Evolutionary conservation across 2,797 vertebrate species (phyloP).

Genomic region (Pseudochaenichthys georgianus): DNA sequence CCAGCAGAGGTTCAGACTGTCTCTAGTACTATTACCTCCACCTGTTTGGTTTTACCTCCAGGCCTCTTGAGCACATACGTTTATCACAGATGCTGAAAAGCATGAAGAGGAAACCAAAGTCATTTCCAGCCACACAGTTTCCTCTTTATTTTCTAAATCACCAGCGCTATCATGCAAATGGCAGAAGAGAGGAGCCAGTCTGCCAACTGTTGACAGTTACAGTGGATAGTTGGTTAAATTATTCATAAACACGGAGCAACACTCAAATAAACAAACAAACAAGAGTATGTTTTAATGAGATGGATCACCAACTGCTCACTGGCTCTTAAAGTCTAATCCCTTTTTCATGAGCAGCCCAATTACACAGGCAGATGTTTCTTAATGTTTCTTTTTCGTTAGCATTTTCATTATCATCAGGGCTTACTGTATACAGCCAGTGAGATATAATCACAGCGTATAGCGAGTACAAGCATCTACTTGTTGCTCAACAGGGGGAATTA

Average conservation of each 20-base stretch:
- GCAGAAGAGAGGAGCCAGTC: slow-evolving; percentile 46
- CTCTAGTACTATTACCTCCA: slow-evolving; percentile 10
- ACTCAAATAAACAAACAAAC: slow-evolving; percentile 60
- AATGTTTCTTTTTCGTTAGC: slow-evolving; percentile 42
- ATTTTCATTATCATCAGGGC: slow-evolving; percentile 48
- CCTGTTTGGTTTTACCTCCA: slow-evolving; percentile 20
- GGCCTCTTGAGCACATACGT: slow-evolving; percentile 9
- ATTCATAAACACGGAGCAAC: slow-evolving; percentile 68
- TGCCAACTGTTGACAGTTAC: slow-evolving; percentile 67
- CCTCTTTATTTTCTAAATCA: slow-evolving; percentile 52
- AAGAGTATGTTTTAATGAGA: slow-evolving; percentile 66
- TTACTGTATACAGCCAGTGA: slow-evolving; percentile 30
- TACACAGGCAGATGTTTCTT: slow-evolving; percentile 72
- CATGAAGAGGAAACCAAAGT: slow-evolving; percentile 39
- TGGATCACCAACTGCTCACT: slow-evolving; percentile 44
- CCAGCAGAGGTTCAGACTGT: not conserved
- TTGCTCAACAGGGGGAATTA: slow-evolving; percentile 38
- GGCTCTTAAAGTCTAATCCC: slow-evolving; percentile 55
- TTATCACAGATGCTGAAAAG: slow-evolving; percentile 35
- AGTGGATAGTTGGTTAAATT: slow-evolving; percentile 75
- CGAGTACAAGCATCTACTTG: slow-evolving; percentile 26
- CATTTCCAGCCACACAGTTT: slow-evolving; percentile 25
- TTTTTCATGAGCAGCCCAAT: slow-evolving; percentile 66
- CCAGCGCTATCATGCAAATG: slow-evolving; percentile 47
- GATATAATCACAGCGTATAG: slow-evolving; percentile 20